Evolutionary conservation across 2,888 invertebrate species (phyloP).

Genomic region (Gymnoscelis rufifasciata): DNA sequence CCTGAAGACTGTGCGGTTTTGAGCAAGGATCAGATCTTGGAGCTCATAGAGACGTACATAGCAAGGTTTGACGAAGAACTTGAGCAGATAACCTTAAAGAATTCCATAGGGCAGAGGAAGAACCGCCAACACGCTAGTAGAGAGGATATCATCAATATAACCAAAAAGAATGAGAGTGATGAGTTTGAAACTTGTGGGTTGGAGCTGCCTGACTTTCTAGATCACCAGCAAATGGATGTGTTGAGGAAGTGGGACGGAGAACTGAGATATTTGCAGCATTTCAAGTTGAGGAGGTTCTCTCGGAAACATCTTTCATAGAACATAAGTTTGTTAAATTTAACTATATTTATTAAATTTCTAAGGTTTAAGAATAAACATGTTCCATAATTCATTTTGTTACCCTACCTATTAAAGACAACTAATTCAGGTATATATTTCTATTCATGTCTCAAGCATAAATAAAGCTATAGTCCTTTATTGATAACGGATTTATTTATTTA

Average conservation of each 20-base stretch:
- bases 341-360: too few species aligned
- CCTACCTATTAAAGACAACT: too few species aligned
- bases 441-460: too few species aligned
- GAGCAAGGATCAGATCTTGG: slow-evolving; percentile 79
- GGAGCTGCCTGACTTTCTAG: slow-evolving; percentile 86
- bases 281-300: slow-evolving; percentile 81
- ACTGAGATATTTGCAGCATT: slow-evolving; percentile 81
- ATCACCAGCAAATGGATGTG: slow-evolving; percentile 77
- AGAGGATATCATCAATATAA: slow-evolving; percentile 87
- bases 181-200: slow-evolving; percentile 89
- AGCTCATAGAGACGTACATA: slow-evolving; percentile 78
- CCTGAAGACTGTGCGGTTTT: slow-evolving; percentile 75
- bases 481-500: too few species aligned
- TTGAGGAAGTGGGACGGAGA: slow-evolving; percentile 84
- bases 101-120: slow-evolving; percentile 86
- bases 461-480: too few species aligned
- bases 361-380: too few species aligned
- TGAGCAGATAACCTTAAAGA: slow-evolving; percentile 87
- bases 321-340: neutral
- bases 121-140: slow-evolving; percentile 89
- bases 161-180: slow-evolving; percentile 83
- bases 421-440: too few species aligned
- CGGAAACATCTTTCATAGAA: slow-evolving; percentile 54
- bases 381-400: too few species aligned
- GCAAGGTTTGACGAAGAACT: slow-evolving; percentile 85